Base-by-base conservation (phyloP, 2,797 vertebrate species). In the Periparus ater region DNA sequence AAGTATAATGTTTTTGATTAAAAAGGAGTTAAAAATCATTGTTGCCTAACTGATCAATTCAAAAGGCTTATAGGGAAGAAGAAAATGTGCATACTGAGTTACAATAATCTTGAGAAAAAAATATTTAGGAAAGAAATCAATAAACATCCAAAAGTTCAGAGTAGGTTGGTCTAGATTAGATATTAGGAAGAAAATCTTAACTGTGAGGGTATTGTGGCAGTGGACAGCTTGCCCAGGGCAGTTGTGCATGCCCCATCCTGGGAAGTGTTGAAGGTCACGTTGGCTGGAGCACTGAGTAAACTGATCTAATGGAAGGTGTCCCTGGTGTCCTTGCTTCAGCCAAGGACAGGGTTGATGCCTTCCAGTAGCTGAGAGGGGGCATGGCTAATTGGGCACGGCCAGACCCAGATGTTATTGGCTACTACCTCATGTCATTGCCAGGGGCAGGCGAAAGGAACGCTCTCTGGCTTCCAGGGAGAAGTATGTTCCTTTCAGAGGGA, bases 391-490 rank as follows among this genome's bases (percentile, higher is more conserved):
- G 10, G 14, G 20, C 19, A 50, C 16, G 25, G 38, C 38, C 36
- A 40, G 38, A 71, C 29, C 9, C 25, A 40, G 40, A 40, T 40
- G 6, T 58, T 45, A 5, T 4, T 72, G n/a, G 40, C 13, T 30
- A 27, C 10, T 20, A 17, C 13, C 10, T 58, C 29, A 8, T 6
- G 18, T 23, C 51, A 34, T 71, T 30, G 15, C 15, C 15, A 38
- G 26, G 40, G 25, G 5, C 34, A 30, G 53, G 10, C 0, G 0
- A 29, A 70, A 38, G 16, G 30, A 8, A 13, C 0, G 1, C 26
- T 48, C 26, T 81, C 22, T 44, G 27, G 12, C 21, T 65, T 58
- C 21, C 13, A 26, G 26, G 21, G 29, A 51, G 29, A 71, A 65
- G 16, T 0, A 0, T 17, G 6, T 3, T 72, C 47, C 34, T 48